Evolutionary conservation across 2,113 vertebrate genomes (phyloP).

Genomic region (Merops nubicus): DNA sequence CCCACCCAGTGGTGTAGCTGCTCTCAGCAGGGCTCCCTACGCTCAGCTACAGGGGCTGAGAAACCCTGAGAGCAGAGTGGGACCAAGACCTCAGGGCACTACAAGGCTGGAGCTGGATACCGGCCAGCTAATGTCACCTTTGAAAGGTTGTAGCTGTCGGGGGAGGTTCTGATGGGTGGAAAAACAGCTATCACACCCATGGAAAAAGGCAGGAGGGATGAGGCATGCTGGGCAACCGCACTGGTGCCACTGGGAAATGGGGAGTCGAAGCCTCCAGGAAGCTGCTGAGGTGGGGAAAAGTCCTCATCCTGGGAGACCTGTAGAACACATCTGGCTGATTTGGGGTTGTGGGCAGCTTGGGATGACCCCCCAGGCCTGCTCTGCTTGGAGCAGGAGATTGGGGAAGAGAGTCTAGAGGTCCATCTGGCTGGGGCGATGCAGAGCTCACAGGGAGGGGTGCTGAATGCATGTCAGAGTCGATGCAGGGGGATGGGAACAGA

Average conservation of each 20-base stretch:
- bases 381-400: background rate
- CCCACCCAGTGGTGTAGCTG: background rate
- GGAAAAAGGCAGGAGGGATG: background rate
- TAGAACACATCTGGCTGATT: fast-evolving
- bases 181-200: fast-evolving
- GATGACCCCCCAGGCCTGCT: background rate
- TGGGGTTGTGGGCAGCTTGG: background rate
- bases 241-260: background rate
- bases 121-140: background rate
- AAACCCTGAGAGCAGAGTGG: background rate
- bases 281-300: background rate
- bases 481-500: background rate
- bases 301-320: background rate
- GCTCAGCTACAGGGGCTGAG: fast-evolving
- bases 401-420: background rate
- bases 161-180: background rate
- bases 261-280: background rate
- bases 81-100: background rate
- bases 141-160: background rate
- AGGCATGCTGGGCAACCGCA: background rate
- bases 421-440: background rate
- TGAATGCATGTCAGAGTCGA: fast-evolving
- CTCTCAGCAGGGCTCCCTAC: background rate
- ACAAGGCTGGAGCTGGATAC: background rate
- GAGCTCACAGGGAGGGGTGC: fast-evolving